Base-by-base conservation (phyloP, 2,888 invertebrate species). In the Drosophila lacicola region DNA sequence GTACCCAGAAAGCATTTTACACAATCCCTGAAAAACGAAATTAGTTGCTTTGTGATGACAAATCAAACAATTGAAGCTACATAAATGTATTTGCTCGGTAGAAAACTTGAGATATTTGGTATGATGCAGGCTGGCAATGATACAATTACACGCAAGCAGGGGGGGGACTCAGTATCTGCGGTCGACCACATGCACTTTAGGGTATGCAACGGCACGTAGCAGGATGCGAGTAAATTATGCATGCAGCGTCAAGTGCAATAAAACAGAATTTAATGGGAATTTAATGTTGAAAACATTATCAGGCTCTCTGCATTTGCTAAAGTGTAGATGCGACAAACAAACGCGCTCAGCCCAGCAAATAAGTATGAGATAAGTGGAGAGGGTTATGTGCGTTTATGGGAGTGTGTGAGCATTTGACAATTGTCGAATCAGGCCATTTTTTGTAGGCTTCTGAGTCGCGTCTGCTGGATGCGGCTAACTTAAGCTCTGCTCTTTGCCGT, bases 211-310 rank as follows among this genome's bases (percentile, higher is more conserved):
- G 70, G 53, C 68, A 62, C 69, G 70, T 76, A 70, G 63, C 71
- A 67, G 81, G 68, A 70, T 60, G 66, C 63, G 51, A 75, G 74
- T 77, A 84, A 82, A 82, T 84, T 84, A 84, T 82, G 82, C 82
- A 84, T 84, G 66, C 84, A 81, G 76, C 68, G 70, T 81, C 66
- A 78, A 84, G 84, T 74, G 79, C 84, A 82, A 82, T 82, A 84
- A 81, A 81, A 82, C 81, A 78, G 79, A 84, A 76, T 82, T 82
- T 84, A 83, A 83, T 82, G 81, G 71, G 75, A 82, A 84, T 84
- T 83, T 80, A 82, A 80, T 83, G 83, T 82, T 73, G 81, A 84
- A 82, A 82, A 78, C 84, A 83, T 84, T 81, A 81, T 81, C 80
- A 80, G 70, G 70, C 69, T 61, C 66, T 53, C 66, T 53, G 72